Evolutionary conservation across 2,888 invertebrate species (phyloP), one percentile per base, ranked within the genome.

Genomic region (Hanleya hanleyi): DNA sequence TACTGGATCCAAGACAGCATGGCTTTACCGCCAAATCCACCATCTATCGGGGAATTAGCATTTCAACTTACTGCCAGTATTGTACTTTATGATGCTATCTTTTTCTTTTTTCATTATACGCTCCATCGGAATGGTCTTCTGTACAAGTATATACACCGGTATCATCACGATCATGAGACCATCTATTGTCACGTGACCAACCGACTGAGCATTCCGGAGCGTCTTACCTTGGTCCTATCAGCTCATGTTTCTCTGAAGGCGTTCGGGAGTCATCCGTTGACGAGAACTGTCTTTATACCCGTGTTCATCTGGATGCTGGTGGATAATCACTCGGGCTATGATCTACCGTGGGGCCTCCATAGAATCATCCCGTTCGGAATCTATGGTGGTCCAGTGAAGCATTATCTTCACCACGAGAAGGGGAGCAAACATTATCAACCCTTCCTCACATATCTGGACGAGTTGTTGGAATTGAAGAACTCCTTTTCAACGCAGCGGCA

Each of bases 321-420:
- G 6, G 87, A 87, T 57, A 86, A 87, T 70, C 88, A 88, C 67
- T 75, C 80, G 12, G 88, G 87, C 33, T 87, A 87, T 67, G 86
- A 87, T 74, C 64, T 86, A 37, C 88, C 88, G n/a, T 85, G 84
- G 78, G 82, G 83, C n/a, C 69, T 82, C 22, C 84, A 87, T 74
- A 80, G 82, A 26, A 67, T 87, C 0, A 62, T 87, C 12, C 88
- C 88, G 12, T 80, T 77, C 49, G 79, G 81, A 7, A 32, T 87
- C 18, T 76, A 82, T 22, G 84, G 85, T 32, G 87, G 87, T 0
- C 75, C 88, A 0, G 75, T 74, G 4, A 77, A 80, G 57, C 88
- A 88, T 76, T 83, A 78, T 51, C 75, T 73, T 9, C 88, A 88
- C 68, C 88, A 88, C 75, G 66, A 77, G 29, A 77, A 84, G 18